Evolutionary conservation across 2,888 invertebrate species (phyloP), one percentile per base, ranked within the genome.

Genomic region (Pycnomerus fuliginosus): DNA sequence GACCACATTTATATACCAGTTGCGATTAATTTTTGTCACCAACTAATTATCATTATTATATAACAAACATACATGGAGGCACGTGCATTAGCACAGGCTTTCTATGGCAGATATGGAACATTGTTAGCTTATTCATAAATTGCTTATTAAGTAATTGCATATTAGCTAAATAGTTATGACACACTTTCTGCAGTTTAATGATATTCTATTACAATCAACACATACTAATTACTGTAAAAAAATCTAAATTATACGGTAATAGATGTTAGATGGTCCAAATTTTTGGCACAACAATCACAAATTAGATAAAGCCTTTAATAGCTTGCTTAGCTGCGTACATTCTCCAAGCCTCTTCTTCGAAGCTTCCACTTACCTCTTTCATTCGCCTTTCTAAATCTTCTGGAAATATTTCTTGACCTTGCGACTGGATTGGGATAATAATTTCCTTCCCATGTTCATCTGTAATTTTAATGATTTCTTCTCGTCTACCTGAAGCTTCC

Each of bases 251-350:
- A 20, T 20, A 5, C 8, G 5, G 20, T 20, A 20, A 7, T 20
- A 20, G 8, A 20, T 20, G n/a, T n/a, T n/a, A n/a, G n/a, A n/a
- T n/a, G n/a, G n/a, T n/a, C n/a, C 5, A 20, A 20, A 4, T 12
- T 25, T 25, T 25, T 25, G 25, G 25, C 25, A 25, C 25, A 25
- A 4, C n/a, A n/a, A 7, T 20, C 20, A 8, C 8, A 20, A 20
- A 20, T 20, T 25, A 77, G 56, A 79, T 69, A 65, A 78, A 77
- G 50, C 78, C 75, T 69, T 78, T 78, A 60, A 80, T 75, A 48
- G 79, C 77, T 64, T 79, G 78, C 57, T 79, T 77, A 56, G 79
- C 77, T 56, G 78, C 74, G 55, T 76, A 78, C 58, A 69, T 74
- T 54, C 70, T 74, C 77, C 77, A 77, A 53, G 73, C 68, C 37